phyloP scores from a whole-genome alignment of 2,888 invertebrate genomes.

The Lacanobia oleracea region DNA sequence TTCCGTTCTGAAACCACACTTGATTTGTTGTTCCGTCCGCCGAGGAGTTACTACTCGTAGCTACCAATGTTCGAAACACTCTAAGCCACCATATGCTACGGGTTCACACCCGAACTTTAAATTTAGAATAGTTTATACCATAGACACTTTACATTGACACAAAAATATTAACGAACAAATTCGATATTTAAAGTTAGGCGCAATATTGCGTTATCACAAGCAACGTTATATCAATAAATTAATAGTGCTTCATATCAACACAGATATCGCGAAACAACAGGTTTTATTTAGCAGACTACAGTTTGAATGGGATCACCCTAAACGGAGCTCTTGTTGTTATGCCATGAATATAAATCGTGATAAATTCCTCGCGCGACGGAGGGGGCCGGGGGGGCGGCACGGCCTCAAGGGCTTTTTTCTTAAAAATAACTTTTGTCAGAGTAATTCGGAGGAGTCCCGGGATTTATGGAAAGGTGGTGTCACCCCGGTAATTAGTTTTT shows the following conservation, averaged over 20 bases:
- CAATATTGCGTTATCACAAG: conserved; percentile 40
- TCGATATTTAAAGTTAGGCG: conserved; percentile 19
- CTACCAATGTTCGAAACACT: conserved; percentile 80
- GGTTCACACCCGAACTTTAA: conserved; percentile 72
- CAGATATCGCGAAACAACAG: conserved; percentile 70
- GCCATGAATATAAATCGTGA: conserved; percentile 92
- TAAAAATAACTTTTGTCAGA: conserved; percentile 91
- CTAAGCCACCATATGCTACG: conserved; percentile 82
- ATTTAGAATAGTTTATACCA: conserved; percentile 74
- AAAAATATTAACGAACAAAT: conserved; percentile 47
- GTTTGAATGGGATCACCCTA: conserved; percentile 87
- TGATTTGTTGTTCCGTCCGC: conserved; percentile 87
- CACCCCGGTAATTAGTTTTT: conserved; percentile 91
- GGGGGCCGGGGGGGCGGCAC: conserved; percentile 75
- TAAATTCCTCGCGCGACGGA: conserved; percentile 87
- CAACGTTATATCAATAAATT: conserved; percentile 42
- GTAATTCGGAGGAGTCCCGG: conserved; percentile 88
- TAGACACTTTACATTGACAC: conserved; percentile 56
- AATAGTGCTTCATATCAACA: conserved; percentile 47
- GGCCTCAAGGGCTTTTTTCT: conserved; percentile 90
- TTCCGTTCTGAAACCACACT: conserved; percentile 87
- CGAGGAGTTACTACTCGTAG: conserved; percentile 81
- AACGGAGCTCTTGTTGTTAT: conserved; percentile 89
- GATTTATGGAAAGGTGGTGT: conserved; percentile 90
- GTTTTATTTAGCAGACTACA: conserved; percentile 83